Evolutionary conservation across 2,797 vertebrate genomes (phyloP).

Genomic region (Cynodonichthys magdalenae): DNA sequence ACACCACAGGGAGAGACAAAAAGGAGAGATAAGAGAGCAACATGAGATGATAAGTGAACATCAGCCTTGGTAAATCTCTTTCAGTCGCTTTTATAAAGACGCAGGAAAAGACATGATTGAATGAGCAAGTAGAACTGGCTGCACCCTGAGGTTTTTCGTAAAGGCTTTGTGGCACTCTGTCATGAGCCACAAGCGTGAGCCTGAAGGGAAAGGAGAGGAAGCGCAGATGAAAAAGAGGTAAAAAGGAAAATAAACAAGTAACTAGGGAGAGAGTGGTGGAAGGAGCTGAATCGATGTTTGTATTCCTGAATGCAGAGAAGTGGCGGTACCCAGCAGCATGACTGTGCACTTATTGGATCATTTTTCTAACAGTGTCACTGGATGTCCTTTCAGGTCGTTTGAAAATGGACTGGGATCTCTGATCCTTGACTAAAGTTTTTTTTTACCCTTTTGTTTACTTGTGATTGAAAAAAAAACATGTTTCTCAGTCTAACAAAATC

Average conservation of each 20-base stretch:
- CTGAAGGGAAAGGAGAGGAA: conserved; percentile 39
- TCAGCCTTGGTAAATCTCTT: conserved; percentile 31
- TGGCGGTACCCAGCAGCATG: conserved; percentile 40
- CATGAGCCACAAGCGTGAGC: conserved; percentile 50
- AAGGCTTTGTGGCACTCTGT: conserved; percentile 46
- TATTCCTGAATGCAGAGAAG: conserved; percentile 31
- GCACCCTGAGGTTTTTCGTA: conserved; percentile 47
- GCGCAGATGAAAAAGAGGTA: conserved; percentile 10
- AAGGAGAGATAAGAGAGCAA: conserved; percentile 9
- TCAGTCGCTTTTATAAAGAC: conserved; percentile 36
- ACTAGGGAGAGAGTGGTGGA: conserved; percentile 17
- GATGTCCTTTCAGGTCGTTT: conserved; percentile 28
- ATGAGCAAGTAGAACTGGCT: conserved; percentile 37
- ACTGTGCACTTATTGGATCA: conserved; percentile 41
- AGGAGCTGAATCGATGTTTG: conserved; percentile 37
- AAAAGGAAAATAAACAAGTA: conserved; percentile 28
- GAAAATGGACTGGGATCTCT: conserved; percentile 31
- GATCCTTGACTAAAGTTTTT: conserved; percentile 32
- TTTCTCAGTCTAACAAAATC: conserved; percentile 20
- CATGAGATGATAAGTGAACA: conserved; percentile 31
- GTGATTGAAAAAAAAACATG: conserved; percentile 27
- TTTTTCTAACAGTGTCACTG: conserved; percentile 19
- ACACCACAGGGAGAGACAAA: conserved; percentile 39
- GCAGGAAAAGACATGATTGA: conserved; percentile 51
- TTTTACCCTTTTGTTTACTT: conserved; percentile 40